These are phyloP conservation scores for Hucho hucho DNA, from an alignment of 2,113 vertebrate genomes.

Conservation along the genomic window DNA sequence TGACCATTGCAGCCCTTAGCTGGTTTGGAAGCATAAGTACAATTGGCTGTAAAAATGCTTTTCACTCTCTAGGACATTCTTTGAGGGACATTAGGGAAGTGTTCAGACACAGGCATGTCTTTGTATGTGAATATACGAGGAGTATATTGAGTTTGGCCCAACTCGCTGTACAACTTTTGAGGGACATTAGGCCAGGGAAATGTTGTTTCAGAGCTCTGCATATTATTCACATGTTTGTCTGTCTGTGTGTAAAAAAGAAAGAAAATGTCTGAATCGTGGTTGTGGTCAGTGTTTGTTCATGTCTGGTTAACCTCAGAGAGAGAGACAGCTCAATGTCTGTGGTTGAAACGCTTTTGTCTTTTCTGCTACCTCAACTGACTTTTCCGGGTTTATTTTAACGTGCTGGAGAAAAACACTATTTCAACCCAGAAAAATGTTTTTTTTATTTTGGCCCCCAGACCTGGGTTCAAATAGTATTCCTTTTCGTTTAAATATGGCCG, in stretches of 20 bases:
- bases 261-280: constrained; percentile 33
- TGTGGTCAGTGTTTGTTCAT: constrained; percentile 37
- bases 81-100: no score
- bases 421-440: no score
- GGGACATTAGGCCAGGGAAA: not conserved
- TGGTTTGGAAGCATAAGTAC: not conserved
- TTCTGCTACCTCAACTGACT: constrained; percentile 27
- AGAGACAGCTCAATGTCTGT: constrained; percentile 37
- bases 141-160: no score
- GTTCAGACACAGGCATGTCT: no score
- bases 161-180: not conserved
- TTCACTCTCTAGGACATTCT: not conserved
- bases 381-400: constrained; percentile 3
- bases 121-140: no score
- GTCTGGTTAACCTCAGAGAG: constrained; percentile 62
- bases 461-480: no score
- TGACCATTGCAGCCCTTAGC: not conserved
- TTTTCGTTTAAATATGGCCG: no score
- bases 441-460: no score
- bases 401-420: not conserved
- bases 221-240: not conserved
- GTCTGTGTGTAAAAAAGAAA: constrained; percentile 20
- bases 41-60: not conserved
- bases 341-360: constrained; percentile 21
- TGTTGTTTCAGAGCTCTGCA: not conserved